phyloP scores from a whole-genome alignment of 2,888 invertebrate genomes.

The Tenthredo scrophulariae region DNA sequence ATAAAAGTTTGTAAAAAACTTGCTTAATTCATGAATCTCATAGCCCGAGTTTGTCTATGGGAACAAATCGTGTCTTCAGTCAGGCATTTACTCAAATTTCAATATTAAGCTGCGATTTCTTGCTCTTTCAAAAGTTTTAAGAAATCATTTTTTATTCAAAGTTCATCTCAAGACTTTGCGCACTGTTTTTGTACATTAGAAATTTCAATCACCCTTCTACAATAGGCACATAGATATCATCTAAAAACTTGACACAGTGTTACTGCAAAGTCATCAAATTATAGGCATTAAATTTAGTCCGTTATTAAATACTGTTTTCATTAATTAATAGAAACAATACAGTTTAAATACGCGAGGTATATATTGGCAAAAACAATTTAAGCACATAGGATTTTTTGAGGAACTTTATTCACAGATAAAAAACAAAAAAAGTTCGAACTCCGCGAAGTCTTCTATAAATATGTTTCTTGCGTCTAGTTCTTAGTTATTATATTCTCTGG shows the following conservation, averaged over 20 bases:
- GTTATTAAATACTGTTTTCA: not conserved
- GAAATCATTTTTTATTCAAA: not conserved
- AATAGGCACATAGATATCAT: not conserved
- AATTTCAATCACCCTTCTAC: not conserved
- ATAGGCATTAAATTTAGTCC: not conserved
- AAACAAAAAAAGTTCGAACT: not conserved
- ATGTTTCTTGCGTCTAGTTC: not conserved
- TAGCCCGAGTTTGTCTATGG: not conserved
- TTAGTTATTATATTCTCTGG: not conserved
- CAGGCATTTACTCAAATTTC: not conserved
- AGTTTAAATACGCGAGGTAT: not conserved
- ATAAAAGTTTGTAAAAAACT: not conserved
- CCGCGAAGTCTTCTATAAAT: not conserved
- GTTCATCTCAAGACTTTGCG: not conserved
- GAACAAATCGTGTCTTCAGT: not conserved
- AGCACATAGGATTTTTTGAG: no score
- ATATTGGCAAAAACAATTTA: not conserved
- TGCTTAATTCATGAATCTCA: not conserved
- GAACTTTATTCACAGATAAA: no score
- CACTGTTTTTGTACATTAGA: not conserved
- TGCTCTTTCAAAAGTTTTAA: not conserved
- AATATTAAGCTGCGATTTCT: not conserved
- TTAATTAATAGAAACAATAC: not conserved
- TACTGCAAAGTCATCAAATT: not conserved
- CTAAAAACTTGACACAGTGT: not conserved